Percentiles rank a stretch among this genome's conserved stretches.
phyloP scores from a whole-genome alignment of 2,888 invertebrate genomes.

The Ochlodes sylvanus region DNA sequence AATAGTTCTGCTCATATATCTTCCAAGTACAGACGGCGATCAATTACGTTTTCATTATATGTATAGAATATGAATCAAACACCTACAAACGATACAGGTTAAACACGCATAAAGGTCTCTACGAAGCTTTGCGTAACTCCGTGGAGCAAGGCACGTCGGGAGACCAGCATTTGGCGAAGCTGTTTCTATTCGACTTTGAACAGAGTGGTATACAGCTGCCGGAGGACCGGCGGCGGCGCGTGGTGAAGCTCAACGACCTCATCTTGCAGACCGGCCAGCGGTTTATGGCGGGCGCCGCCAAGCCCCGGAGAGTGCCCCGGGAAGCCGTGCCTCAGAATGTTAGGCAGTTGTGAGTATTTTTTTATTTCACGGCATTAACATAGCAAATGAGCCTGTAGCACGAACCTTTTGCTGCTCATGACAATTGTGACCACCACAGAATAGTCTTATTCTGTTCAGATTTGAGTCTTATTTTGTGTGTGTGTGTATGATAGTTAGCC shows the following conservation, averaged over 20 bases:
- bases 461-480: too few relatives aligned
- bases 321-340: slow-evolving; percentile 89
- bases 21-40: too few relatives aligned
- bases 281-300: slow-evolving; percentile 91
- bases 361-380: too few relatives aligned
- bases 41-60: too few relatives aligned
- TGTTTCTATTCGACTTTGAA: slow-evolving; percentile 98
- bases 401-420: too few relatives aligned
- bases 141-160: slow-evolving; percentile 90
- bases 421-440: too few relatives aligned
- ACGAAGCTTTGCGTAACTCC: slow-evolving; percentile 90
- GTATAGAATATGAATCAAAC: neutral
- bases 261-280: slow-evolving; percentile 94
- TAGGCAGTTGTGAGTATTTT: slow-evolving; percentile 87
- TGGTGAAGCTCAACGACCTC: slow-evolving; percentile 94
- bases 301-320: slow-evolving; percentile 88
- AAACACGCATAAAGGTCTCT: slow-evolving; percentile 95
- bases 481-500: too few relatives aligned
- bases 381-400: too few relatives aligned
- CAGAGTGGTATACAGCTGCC: slow-evolving; percentile 98
- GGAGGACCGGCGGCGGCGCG: slow-evolving; percentile 88
- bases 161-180: slow-evolving; percentile 93
- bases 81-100: slow-evolving; percentile 83
- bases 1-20: too few relatives aligned
- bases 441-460: too few relatives aligned